phyloP scores from a whole-genome alignment of 2,797 vertebrate species.

The Sparus aurata region DNA sequence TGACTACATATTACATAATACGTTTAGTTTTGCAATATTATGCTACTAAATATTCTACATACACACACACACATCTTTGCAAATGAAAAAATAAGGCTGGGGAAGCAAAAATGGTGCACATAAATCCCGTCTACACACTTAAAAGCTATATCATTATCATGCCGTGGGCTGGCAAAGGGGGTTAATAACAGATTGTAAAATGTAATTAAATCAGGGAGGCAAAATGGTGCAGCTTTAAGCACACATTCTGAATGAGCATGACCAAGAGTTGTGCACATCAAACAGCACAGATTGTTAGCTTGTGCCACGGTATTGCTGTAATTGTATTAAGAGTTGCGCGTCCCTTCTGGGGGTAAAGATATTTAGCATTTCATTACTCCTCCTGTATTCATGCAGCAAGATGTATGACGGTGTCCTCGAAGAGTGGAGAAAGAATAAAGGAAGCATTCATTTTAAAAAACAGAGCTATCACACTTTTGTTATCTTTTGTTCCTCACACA shows the following conservation, averaged over 20 bases:
- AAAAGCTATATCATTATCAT: not conserved
- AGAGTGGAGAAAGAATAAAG: not conserved
- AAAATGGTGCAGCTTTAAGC: constrained; percentile 12
- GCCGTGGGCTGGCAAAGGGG: not conserved
- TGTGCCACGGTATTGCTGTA: not conserved
- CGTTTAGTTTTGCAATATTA: not conserved
- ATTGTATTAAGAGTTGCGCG: not conserved
- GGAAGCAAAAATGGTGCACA: constrained; percentile 18
- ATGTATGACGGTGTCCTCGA: not conserved
- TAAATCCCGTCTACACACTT: not conserved
- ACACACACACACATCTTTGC: too few relatives aligned
- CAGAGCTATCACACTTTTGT: not conserved
- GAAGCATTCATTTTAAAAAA: not conserved
- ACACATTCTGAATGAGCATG: not conserved
- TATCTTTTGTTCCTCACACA: not conserved
- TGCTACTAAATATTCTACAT: not conserved
- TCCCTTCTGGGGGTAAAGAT: not conserved
- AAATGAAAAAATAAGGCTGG: too few relatives aligned
- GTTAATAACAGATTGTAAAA: not conserved
- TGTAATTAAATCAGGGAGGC: not conserved
- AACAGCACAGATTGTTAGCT: not conserved
- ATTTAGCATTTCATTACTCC: not conserved
- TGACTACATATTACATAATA: not conserved
- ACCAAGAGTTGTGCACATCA: not conserved
- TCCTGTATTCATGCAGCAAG: too few relatives aligned